phyloP scores from a whole-genome alignment of 2,888 invertebrate genomes.

The Sussaba pulchella region DNA sequence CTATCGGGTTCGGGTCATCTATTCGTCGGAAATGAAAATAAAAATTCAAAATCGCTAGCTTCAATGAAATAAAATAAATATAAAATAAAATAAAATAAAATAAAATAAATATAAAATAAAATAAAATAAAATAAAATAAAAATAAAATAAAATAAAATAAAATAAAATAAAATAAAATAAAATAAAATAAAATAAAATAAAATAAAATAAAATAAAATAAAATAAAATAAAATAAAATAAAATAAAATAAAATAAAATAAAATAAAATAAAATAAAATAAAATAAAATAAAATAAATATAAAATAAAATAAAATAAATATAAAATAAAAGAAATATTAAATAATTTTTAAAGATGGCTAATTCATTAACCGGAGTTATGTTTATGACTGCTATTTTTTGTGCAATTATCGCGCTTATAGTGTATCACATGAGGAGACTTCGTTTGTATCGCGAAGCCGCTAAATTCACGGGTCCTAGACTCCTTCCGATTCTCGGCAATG shows the following conservation, averaged over 20 bases:
- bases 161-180: too few relatives aligned
- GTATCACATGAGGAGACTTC: slow-evolving; percentile 59
- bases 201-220: not conserved
- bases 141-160: not conserved
- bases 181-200: not conserved
- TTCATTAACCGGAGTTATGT: slow-evolving; percentile 33
- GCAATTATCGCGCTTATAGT: slow-evolving; percentile 57
- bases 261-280: too few relatives aligned
- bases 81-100: not conserved
- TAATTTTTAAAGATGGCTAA: slow-evolving; percentile 42
- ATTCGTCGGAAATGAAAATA: not conserved
- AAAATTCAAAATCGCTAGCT: not conserved
- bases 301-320: not conserved
- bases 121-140: too few relatives aligned
- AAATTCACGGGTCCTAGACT: slow-evolving; percentile 71
- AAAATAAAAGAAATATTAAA: too few relatives aligned
- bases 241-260: too few relatives aligned
- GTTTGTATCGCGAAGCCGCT: slow-evolving; percentile 65
- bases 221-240: not conserved
- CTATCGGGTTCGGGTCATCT: not conserved
- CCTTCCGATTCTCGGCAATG: slow-evolving; percentile 73
- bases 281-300: not conserved
- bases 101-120: too few relatives aligned
- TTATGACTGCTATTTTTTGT: slow-evolving; percentile 47
- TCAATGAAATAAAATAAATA: not conserved